Base-by-base conservation (phyloP, 2,113 vertebrate genomes). In the Dicaeum eximium region DNA sequence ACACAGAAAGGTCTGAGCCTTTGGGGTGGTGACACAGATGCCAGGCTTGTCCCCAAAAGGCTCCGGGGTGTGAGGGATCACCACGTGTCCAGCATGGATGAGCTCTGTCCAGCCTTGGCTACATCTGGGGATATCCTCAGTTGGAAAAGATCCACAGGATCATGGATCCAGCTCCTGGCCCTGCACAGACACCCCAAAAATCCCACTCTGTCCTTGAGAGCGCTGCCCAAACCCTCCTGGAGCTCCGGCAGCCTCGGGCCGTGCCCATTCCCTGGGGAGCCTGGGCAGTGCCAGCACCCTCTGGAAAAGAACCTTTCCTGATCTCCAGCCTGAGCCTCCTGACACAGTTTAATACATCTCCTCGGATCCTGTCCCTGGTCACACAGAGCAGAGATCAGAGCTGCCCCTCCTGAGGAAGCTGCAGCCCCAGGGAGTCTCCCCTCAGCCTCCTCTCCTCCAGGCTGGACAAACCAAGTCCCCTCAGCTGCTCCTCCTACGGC, bases 31-130 rank as follows among this genome's bases (percentile, higher is more conserved):
- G 17, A 45, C 40, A 4, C 75, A 62, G 24, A 25, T 3, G 14
- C 12, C 3, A 5, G 12, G 4, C 9, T 50, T 3, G 5, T 3
- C 40, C 53, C 1, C 4, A 9, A 9, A 2, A 25, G 24, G 10
- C 16, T 23, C 2, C 0, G 30, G 25, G 37, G n/a, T 40, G 50
- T 2, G 60, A 61, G 27, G 25, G 10, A 19, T 7, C 58, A 6
- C 0, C 0, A 2, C 1, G n/a, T 0, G 9, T 4, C 45, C 70
- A 45, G 40, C 38, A 22, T 0, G 40, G 73, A 15, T 0, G 2
- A 66, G 18, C 19, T 27, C 31, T 13, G 71, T 24, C 47, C 51
- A 62, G 2, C 44, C n/a, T 15, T 16, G 56, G 54, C 33, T 23
- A 4, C 22, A 57, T 3, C 35, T 35, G 14, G 44, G 71, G 24